Base-by-base conservation (phyloP, 2,113 vertebrate genomes). In the Craseonycteris thonglongyai region DNA sequence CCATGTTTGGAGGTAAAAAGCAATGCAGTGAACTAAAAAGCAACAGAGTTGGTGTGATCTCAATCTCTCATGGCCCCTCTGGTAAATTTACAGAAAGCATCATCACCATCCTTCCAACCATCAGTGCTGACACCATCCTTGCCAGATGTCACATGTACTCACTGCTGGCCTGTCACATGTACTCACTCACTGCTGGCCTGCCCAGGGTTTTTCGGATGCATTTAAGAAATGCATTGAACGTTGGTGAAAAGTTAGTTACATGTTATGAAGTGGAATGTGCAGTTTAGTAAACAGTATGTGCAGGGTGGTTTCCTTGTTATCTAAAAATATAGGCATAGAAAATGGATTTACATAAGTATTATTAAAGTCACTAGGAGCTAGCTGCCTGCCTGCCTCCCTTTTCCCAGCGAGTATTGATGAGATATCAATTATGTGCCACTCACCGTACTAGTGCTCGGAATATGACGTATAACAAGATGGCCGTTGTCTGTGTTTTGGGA, bases 191-290 rank as follows among this genome's bases (percentile, higher is more conserved):
- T n/a, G n/a, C n/a, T n/a, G n/a, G n/a, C n/a, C n/a, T n/a, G n/a
- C n/a, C 26, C 16, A 51, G 35, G 6, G 18, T 5, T 59, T 59
- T 38, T 42, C 54, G 1, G 21, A 15, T 12, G 19, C 54, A 47
- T 76, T 93, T 47, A 42, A 76, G 74, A n/a, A 71, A 35, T 71
- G 59, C 30, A 15, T 40, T 85, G 51, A 65, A 18, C 66, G 5
- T 74, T 74, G 56, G 63, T 3, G 8, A 71, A 75, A 66, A 47
- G 1, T 61, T 61, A 76, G 8, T 47, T 56, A 26, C 19, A 1
- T 75, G 18, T 93, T 88, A 82, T 74, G 86, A 94, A 88, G 63
- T 72, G 35, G n/a, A 82, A 84, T 22, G 58, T 76, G 49, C 35
- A 68, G 49, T 84, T 93, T 63, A 42, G 47, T 76, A 86, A 72